These are phyloP conservation scores for Petrocephalus sullivani DNA, from an alignment of 2,797 vertebrate species.

Conservation along the genomic window DNA sequence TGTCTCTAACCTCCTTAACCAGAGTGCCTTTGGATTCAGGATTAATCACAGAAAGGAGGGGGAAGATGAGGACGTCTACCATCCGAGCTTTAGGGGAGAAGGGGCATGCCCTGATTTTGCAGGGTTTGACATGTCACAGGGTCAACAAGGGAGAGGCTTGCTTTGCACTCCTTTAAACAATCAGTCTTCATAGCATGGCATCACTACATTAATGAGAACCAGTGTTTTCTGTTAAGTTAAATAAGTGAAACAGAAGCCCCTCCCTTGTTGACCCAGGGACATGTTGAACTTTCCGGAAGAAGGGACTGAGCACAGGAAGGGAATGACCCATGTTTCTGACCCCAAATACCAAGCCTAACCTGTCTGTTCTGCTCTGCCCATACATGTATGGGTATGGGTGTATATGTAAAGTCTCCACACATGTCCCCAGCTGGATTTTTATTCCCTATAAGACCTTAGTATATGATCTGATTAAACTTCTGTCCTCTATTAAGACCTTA, in stretches of 20 bases:
- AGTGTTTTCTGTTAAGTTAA: not conserved
- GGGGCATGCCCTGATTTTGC: not conserved
- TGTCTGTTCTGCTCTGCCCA: not conserved
- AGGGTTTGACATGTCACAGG: not conserved
- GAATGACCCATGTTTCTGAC: not conserved
- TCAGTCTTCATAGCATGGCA: too few species aligned
- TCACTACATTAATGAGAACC: too few species aligned
- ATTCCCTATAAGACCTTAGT: not conserved
- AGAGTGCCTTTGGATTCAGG: not conserved
- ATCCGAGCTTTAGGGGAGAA: not conserved
- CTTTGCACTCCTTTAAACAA: too few species aligned
- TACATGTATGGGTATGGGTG: not conserved
- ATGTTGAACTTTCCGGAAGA: not conserved
- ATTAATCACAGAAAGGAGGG: not conserved
- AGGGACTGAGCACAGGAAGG: not conserved
- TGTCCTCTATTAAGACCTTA: not conserved
- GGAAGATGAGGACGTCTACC: not conserved
- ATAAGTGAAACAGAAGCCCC: not conserved
- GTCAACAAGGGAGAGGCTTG: not conserved
- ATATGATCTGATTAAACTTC: not conserved
- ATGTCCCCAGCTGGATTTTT: not conserved
- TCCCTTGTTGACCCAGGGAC: not conserved
- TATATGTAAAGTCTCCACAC: not conserved
- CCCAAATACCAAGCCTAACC: not conserved
- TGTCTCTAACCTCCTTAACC: not conserved